Evolutionary conservation across 2,888 invertebrate genomes (phyloP), one percentile per base, ranked within the genome.

Genomic region (Sericinus montela): DNA sequence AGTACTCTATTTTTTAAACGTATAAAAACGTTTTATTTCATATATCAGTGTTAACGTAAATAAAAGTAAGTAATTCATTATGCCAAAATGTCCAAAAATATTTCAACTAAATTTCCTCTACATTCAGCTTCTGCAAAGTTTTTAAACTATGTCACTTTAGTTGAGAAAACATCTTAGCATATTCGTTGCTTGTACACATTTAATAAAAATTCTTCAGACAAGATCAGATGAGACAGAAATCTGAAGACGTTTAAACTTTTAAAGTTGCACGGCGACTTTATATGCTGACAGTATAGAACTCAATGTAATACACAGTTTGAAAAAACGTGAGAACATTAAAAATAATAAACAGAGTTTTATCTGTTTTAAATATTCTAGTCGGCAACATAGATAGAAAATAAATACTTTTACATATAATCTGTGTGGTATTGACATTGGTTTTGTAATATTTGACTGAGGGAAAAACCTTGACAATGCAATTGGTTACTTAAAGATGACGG

Each of bases 191-290:
- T 10, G 30, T 15, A 19, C 16, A 13, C 19, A 38, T 45, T 30
- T 30, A 45, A 45, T 45, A 39, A 32, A 45, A 45, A 45, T 45
- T 39, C 45, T 29, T 16, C 10, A 11, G 15, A 11, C 28, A 6
- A 30, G 35, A n/a, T 37, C 14, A 11, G n/a, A n/a, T n/a, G n/a
- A n/a, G n/a, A n/a, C n/a, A n/a, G 7, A 15, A 13, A 28, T 34
- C 35, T 19, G n/a, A n/a, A n/a, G 35, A n/a, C 11, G 10, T 28
- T 13, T 25, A 1, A 30, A 30, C 30, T 13, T 30, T n/a, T n/a
- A n/a, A n/a, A n/a, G n/a, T n/a, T 11, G 1, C 4, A 9, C 5
- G n/a, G 6, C 11, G 11, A 30, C 11, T 30, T 11, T 11, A 11
- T 5, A 30, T 11, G 11, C 11, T 11, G 4, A 4, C 11, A 6